Base-by-base conservation (phyloP, 2,797 vertebrate species). In the Pempheris klunzingeri region DNA sequence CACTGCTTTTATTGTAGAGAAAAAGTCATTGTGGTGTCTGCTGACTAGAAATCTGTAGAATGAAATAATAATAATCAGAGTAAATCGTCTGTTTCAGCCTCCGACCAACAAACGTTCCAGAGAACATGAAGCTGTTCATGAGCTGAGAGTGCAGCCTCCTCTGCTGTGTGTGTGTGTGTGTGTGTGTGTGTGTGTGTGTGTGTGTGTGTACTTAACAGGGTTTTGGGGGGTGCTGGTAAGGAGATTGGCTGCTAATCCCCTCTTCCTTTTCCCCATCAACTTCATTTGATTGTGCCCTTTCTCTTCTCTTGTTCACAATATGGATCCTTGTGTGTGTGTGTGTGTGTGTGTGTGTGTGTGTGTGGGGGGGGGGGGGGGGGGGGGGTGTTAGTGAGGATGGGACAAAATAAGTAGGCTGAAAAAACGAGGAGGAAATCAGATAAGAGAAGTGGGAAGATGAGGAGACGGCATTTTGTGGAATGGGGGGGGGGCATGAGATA, bases 241-340 rank as follows among this genome's bases (percentile, higher is more conserved):
- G 22, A 79, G 84, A 88, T 86, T 78, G 68, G 38, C 58, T 50
- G 36, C 46, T 88, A 64, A 88, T 83, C 81, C 86, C 64, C 24
- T 79, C 78, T 66, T 83, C 20, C 22, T 74, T 22, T n/a, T 68
- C 58, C 43, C 55, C 71, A 43, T 72, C 64, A 39, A 62, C 73
- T 68, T 81, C 58, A 34, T 54, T 71, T 64, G 53, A 36, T 70
- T 78, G 80, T 82, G 69, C 77, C 60, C 78, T 81, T 86, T 88
- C 53, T 8, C 83, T 86, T 88, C 53, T 8, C 83, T 75, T 17
- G 5, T 60, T 84, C 68, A 44, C 76, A 60, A 43, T 52, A 36
- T 5, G 30, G 55, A 44, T 44, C 32, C 39, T 28, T n/a, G n/a
- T 9, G 18, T 30, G 57, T 52, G 46, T 49, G 38, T 46, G 24